A percentile compares a stretch with the other conserved stretches of the same genome.
Conservation (phyloP, 2,888 invertebrate species). For the Drosophila subsilvestris region DNA sequence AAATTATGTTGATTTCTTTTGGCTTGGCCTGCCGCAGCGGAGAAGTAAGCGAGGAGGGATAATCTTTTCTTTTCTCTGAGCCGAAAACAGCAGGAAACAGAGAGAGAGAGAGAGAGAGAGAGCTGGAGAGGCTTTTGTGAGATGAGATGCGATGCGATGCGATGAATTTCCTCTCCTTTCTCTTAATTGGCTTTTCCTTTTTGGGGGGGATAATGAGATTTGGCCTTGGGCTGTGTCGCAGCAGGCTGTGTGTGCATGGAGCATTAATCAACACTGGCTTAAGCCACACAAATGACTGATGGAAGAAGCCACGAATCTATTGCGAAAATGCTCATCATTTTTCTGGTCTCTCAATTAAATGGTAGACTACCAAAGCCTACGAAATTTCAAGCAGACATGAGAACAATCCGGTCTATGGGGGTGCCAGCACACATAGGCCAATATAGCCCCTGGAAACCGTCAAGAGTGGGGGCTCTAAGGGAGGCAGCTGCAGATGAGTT, state of each 20-base stretch:
- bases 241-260: not conserved
- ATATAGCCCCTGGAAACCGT: too few relatives aligned
- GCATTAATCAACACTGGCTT: constrained; percentile 14
- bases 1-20: constrained; percentile 74
- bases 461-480: too few relatives aligned
- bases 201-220: constrained; percentile 5
- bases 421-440: too few relatives aligned
- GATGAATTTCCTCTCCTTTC: constrained; percentile 13
- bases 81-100: constrained; percentile 24
- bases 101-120: not conserved
- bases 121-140: not conserved
- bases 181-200: constrained; percentile 26
- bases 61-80: constrained; percentile 6
- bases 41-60: constrained; percentile 6
- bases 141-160: too few relatives aligned
- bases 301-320: not conserved
- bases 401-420: too few relatives aligned
- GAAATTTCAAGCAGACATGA: not conserved
- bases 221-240: constrained; percentile 17
- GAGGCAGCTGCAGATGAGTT: too few relatives aligned
- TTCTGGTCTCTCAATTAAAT: not conserved
- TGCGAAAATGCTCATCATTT: not conserved
- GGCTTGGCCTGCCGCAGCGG: constrained; percentile 19
- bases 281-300: not conserved
- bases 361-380: too few relatives aligned